Percentiles rank a stretch among this genome's conserved stretches.
phyloP scores from a whole-genome alignment of 92 coral and sea anemone species.

The Muricea muricata region DNA sequence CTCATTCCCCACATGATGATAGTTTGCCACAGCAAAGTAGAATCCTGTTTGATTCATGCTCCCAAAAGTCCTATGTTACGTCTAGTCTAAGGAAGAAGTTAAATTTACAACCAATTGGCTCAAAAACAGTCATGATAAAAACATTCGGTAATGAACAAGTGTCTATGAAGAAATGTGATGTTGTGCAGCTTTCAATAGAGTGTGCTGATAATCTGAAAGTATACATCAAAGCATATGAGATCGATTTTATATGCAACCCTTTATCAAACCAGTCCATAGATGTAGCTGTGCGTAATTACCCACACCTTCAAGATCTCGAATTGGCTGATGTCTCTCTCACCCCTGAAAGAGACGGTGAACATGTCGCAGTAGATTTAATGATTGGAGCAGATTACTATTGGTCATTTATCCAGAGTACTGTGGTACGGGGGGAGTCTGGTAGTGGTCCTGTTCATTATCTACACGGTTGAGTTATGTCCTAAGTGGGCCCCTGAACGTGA shows the following conservation, averaged over 20 bases:
- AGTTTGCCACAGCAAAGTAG: neutral
- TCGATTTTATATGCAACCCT: slow-evolving; percentile 33
- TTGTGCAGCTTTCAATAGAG: neutral
- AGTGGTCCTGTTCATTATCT: slow-evolving; percentile 38
- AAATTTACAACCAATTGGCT: neutral
- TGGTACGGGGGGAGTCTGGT: slow-evolving; percentile 48
- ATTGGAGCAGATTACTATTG: slow-evolving; percentile 53
- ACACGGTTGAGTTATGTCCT: slow-evolving; percentile 42
- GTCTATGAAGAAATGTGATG: neutral
- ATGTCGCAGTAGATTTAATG: slow-evolving; percentile 24
- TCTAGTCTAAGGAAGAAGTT: neutral
- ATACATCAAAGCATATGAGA: slow-evolving; percentile 25
- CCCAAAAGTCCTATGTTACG: neutral
- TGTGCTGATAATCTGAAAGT: slow-evolving; percentile 17
- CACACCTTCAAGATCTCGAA: slow-evolving; percentile 30
- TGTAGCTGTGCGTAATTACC: slow-evolving; percentile 30
- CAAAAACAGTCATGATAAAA: neutral
- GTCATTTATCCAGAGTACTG: slow-evolving; percentile 39
- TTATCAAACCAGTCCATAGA: slow-evolving; percentile 26
- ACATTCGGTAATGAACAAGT: slow-evolving; percentile 19
- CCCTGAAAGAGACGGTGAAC: slow-evolving; percentile 2
- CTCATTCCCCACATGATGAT: neutral
- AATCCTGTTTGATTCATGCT: slow-evolving; percentile 12
- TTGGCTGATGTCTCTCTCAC: slow-evolving; percentile 26
- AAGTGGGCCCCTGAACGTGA: slow-evolving; percentile 35